These are phyloP conservation scores for Cartodere bifasciata DNA, from an alignment of 2,888 invertebrate species.

Conservation along the genomic window DNA sequence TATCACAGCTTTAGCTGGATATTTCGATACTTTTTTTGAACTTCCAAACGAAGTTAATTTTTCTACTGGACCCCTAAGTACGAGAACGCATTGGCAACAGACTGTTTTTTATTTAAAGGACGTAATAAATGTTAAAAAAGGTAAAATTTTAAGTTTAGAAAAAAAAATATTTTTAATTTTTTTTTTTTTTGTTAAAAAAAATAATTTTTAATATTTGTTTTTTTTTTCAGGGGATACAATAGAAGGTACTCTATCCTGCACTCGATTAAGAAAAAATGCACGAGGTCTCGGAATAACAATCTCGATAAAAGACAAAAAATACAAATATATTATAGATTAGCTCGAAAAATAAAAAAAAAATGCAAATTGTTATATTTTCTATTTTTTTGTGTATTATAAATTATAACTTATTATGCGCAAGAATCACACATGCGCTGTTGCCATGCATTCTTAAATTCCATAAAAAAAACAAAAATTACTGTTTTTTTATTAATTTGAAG, in stretches of 20 bases:
- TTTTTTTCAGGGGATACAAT: slow-evolving; percentile 40
- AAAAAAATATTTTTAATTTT: background rate
- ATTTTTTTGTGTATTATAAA: slow-evolving; percentile 20
- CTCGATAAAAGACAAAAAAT: slow-evolving; percentile 45
- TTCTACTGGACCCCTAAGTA: slow-evolving; percentile 63
- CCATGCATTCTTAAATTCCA: background rate
- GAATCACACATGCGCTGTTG: slow-evolving; percentile 12
- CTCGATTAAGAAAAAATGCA: slow-evolving; percentile 58
- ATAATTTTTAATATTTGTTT: slow-evolving; percentile 5
- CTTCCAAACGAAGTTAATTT: slow-evolving; percentile 52
- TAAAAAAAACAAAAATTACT: background rate
- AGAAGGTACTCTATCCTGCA: slow-evolving; percentile 61
- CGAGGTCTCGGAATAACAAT: slow-evolving; percentile 62
- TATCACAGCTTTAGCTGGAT: slow-evolving; percentile 75
- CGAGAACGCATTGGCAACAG: slow-evolving; percentile 90
- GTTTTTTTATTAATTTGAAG: background rate
- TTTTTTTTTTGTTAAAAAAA: slow-evolving; percentile 1
- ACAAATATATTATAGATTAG: slow-evolving; percentile 53
- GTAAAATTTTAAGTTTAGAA: slow-evolving; percentile 25
- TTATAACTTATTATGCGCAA: too few relatives aligned
- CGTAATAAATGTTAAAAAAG: slow-evolving; percentile 55
- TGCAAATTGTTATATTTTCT: slow-evolving; percentile 17
- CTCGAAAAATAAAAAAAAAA: too few relatives aligned
- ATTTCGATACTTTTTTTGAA: slow-evolving; percentile 83
- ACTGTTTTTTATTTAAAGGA: slow-evolving; percentile 75